phyloP scores from a whole-genome alignment of 2,888 invertebrate species.

The Osmoderma eremita region DNA sequence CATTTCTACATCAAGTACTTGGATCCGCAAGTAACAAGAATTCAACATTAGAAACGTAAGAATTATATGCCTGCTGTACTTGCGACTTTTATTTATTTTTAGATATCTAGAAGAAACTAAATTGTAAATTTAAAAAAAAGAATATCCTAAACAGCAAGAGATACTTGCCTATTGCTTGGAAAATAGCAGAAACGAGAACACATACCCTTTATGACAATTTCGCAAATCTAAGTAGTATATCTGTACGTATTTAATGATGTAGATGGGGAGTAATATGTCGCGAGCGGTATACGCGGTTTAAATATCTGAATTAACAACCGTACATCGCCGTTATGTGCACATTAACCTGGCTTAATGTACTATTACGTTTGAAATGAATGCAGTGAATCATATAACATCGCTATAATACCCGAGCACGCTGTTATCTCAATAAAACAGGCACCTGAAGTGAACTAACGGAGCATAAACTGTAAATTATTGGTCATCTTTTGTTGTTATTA shows the following conservation, averaged over 20 bases:
- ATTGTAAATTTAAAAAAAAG: too few relatives aligned
- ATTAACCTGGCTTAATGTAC: conserved; percentile 31
- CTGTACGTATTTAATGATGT: not conserved
- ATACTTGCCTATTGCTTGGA: too few relatives aligned
- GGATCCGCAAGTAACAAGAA: too few relatives aligned
- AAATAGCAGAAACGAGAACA: too few relatives aligned
- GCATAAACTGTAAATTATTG: conserved; percentile 17
- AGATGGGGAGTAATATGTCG: not conserved
- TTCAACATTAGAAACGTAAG: too few relatives aligned
- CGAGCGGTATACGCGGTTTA: conserved; percentile 8
- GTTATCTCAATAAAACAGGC: conserved; percentile 32
- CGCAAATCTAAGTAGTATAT: too few relatives aligned
- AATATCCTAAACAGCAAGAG: too few relatives aligned
- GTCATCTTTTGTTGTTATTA: conserved; percentile 14
- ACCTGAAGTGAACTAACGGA: not conserved
- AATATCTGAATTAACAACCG: conserved; percentile 17
- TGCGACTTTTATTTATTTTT: too few relatives aligned
- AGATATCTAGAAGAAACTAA: too few relatives aligned
- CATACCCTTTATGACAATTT: too few relatives aligned
- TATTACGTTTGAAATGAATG: conserved; percentile 41
- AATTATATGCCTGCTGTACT: too few relatives aligned
- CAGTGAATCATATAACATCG: conserved; percentile 30
- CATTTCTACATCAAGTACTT: too few relatives aligned
- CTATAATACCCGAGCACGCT: conserved; percentile 23
- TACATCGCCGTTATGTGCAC: conserved; percentile 19